Base-by-base conservation (phyloP, 2,113 vertebrate genomes). In the Cyprinodon variegatus region DNA sequence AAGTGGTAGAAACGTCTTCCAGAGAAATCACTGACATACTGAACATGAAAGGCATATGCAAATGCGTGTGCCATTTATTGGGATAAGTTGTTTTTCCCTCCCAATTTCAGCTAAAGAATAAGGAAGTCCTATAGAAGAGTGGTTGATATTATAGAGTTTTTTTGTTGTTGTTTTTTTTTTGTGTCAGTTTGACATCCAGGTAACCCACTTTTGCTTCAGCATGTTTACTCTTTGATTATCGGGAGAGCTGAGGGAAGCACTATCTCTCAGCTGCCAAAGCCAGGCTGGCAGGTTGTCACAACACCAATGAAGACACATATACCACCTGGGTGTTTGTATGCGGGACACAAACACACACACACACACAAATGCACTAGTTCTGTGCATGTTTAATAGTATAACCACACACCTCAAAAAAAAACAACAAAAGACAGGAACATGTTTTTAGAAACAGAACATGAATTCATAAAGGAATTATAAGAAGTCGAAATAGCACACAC, bases 151-250 rank as follows among this genome's bases (percentile, higher is more conserved):
- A 70, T 69, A 48, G 81, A 22, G 68, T 53, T 74, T 72, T 78
- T 57, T 83, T 78, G 75, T 84, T 82, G 77, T 91, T 29, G 60
- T 74, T 72, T 78, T 57, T 83, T 83, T 78, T 77, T 84, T 82
- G 77, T 91, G 88, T 90, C 84, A 90, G 86, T 79, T 89, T 93
- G 90, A 93, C 90, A 93, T 87, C 79, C 83, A 86, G 88, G 88
- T 92, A 92, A 92, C 90, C 91, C 91, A 93, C 85, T 93, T 93
- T 90, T 90, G 74, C 90, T 86, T 76, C 36, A 39, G 76, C 69
- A 20, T 89, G 86, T 91, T 90, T 91, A 85, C 78, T 81, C 90
- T 93, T 93, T 93, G 91, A 92, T 91, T 91, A 86, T 79, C n/a
- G 46, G 66, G 72, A 78, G 87, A 82, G 92, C 89, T 90, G 89